Evolutionary conservation across 2,113 vertebrate species (phyloP).

Genomic region (Phyllopteryx taeniolatus): DNA sequence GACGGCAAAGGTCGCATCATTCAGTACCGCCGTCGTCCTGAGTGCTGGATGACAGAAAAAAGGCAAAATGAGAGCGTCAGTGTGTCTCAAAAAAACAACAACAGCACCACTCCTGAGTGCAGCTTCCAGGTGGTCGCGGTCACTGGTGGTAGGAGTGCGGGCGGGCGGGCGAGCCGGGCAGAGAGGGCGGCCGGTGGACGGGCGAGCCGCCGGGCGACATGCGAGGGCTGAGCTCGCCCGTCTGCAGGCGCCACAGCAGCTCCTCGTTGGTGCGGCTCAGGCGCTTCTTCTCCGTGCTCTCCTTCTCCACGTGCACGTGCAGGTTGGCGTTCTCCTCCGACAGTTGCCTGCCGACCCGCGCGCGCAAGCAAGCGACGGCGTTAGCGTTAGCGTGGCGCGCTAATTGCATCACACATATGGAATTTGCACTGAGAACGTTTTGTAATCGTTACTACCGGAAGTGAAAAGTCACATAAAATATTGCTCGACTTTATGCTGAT

Average conservation of each 20-base stretch:
- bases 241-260: constrained; percentile 94
- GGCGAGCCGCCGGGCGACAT: constrained; percentile 81
- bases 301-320: constrained; percentile 90
- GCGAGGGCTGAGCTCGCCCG: constrained; percentile 86
- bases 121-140: constrained; percentile 29
- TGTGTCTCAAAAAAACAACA: neutral
- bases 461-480: too few relatives aligned
- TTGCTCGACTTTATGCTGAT: too few relatives aligned
- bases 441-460: too few relatives aligned
- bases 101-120: neutral
- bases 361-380: neutral
- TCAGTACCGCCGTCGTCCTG: constrained; percentile 45
- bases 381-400: neutral
- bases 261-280: constrained; percentile 94
- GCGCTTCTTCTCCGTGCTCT: constrained; percentile 94
- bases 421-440: neutral
- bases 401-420: too few relatives aligned
- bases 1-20: constrained; percentile 77
- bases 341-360: constrained; percentile 79
- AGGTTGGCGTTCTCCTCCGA: constrained; percentile 94
- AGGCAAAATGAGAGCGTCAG: constrained; percentile 12
- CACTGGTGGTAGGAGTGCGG: constrained; percentile 82
- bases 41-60: constrained; percentile 69
- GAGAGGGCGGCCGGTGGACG: constrained; percentile 76
- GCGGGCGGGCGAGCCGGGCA: constrained; percentile 58